Conservation (phyloP, 2,797 vertebrate species). For the Acridotheres tristis region DNA sequence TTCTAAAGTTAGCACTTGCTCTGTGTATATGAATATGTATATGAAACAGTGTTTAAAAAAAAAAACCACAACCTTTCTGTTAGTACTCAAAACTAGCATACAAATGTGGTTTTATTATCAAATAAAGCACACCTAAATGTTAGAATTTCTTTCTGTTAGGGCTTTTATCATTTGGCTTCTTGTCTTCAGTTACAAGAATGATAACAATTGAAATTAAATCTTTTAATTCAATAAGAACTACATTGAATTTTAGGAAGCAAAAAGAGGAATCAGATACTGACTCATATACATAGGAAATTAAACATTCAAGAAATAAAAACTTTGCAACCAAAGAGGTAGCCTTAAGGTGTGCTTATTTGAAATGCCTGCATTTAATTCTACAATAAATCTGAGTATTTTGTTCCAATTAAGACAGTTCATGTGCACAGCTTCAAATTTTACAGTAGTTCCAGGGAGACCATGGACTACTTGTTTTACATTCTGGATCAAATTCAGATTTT, state of each 20-base stretch:
- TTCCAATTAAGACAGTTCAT: constrained; percentile 67
- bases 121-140: constrained; percentile 67
- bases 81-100: constrained; percentile 41
- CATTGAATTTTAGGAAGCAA: constrained; percentile 72
- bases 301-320: constrained; percentile 71
- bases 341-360: constrained; percentile 71
- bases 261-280: constrained; percentile 68
- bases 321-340: constrained; percentile 49
- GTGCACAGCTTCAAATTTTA: constrained; percentile 57
- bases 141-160: constrained; percentile 68
- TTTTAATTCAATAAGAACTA: constrained; percentile 77
- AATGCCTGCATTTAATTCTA: constrained; percentile 68
- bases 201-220: constrained; percentile 78
- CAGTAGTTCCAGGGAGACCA: constrained; percentile 66
- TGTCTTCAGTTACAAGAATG: constrained; percentile 77
- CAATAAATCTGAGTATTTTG: constrained; percentile 65
- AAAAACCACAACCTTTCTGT: constrained; percentile 28
- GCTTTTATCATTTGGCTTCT: constrained; percentile 70
- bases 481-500: constrained; percentile 74
- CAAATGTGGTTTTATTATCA: constrained; percentile 73
- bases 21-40: constrained; percentile 58
- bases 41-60: background rate
- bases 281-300: constrained; percentile 71
- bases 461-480: constrained; percentile 71
- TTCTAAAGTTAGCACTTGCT: constrained; percentile 60